Base-by-base conservation (phyloP, 2,888 invertebrate genomes). In the Automeris io region DNA sequence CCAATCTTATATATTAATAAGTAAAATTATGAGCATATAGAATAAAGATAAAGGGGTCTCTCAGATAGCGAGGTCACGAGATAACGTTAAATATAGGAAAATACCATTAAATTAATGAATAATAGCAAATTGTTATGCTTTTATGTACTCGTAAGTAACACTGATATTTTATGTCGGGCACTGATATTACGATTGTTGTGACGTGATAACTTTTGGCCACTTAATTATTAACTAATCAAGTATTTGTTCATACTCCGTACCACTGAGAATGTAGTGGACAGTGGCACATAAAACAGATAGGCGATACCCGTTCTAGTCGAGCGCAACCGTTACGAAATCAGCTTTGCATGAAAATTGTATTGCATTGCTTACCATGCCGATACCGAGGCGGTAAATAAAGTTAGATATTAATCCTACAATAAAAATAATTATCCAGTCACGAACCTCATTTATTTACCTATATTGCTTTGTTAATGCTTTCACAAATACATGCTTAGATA, bases 241-340 rank as follows among this genome's bases (percentile, higher is more conserved):
- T 18, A 35, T 8, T 12, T 18, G 24, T 23, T 13, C 13, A 12
- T 29, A 7, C 8, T 31, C 11, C 35, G 25, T 29, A 12, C 21
- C 26, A 33, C 33, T 39, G 65, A 72, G 70, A 76, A 71, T 73
- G 70, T 70, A 64, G 70, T 65, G 57, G 69, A 66, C 67, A 61
- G 62, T 63, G 63, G 69, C 65, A 71, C 61, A 72, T 68, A 71
- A 73, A 74, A 75, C 74, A n/a, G n/a, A n/a, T n/a, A n/a, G n/a
- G n/a, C 74, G 72, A 81, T 79, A 81, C 79, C 71, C 78, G 85
- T 85, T 85, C 81, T 79, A 81, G 76, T 73, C 74, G 77, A 79
- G 63, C 78, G 82, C 82, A 81, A 78, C 83, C 82, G 83, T 85
- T 85, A 83, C 79, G 79, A 83, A 83, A 83, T 80, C 81, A 76